Percentiles rank a stretch among this genome's conserved stretches.
Conservation (phyloP, 2,113 vertebrate genomes). For the Calypte anna region DNA sequence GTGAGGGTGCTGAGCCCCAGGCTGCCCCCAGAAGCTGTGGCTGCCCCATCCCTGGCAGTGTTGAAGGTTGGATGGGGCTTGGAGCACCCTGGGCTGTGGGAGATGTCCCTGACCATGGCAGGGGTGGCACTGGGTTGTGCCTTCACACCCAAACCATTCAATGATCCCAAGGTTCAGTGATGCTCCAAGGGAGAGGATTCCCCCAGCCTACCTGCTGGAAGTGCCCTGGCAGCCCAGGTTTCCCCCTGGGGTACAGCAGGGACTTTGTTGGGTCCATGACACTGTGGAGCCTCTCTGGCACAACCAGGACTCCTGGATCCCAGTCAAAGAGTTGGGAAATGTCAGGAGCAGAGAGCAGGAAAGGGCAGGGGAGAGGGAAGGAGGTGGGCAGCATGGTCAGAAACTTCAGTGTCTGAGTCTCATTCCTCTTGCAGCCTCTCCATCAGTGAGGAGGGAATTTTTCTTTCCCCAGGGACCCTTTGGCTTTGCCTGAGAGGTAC, state of each 20-base stretch:
- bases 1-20: no score
- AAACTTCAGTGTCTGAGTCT: neutral
- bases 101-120: no score
- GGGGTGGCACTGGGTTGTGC: no score
- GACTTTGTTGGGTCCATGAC: neutral
- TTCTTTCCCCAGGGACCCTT: neutral
- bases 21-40: no score
- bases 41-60: no score
- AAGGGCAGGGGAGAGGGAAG: neutral
- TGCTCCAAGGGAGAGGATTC: rapidly evolving
- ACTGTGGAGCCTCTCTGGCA: neutral
- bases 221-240: neutral
- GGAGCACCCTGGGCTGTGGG: no score
- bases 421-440: neutral
- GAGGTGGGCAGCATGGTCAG: neutral
- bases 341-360: neutral
- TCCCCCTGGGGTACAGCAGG: no score
- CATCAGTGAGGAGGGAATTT: neutral
- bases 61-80: no score
- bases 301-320: rapidly evolving
- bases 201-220: rapidly evolving
- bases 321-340: rapidly evolving
- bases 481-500: neutral
- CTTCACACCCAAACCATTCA: no score
- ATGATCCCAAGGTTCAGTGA: no score